Evolutionary conservation across 2,888 invertebrate species (phyloP).

Genomic region (Noctua janthe): DNA sequence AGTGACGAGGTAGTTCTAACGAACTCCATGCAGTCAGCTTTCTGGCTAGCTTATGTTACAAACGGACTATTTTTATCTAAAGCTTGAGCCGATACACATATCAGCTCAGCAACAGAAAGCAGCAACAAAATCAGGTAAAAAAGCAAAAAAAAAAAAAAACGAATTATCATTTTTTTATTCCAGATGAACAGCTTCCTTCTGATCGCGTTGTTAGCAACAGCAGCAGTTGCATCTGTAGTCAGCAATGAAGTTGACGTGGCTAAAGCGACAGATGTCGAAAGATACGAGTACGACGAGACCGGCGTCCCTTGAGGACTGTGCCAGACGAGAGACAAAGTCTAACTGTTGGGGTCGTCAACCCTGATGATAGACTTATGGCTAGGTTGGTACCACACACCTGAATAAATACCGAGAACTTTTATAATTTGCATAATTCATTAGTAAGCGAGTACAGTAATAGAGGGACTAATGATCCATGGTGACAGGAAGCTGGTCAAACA

Average conservation of each 20-base stretch:
- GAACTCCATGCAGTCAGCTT: background rate
- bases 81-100: background rate
- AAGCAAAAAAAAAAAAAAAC: background rate
- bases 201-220: slow-evolving; percentile 9
- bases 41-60: background rate
- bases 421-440: no score
- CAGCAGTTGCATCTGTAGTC: slow-evolving; percentile 13
- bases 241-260: background rate
- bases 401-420: background rate
- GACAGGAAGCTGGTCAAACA: no score
- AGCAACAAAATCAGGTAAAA: no score
- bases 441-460: no score
- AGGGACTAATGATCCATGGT: no score
- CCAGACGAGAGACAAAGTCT: slow-evolving; percentile 14
- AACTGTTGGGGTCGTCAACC: slow-evolving; percentile 10
- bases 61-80: background rate
- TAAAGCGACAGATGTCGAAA: background rate
- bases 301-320: slow-evolving; percentile 29
- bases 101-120: no score
- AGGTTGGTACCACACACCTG: slow-evolving; percentile 14
- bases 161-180: background rate
- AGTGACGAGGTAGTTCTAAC: background rate
- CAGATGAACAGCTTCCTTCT: slow-evolving; percentile 45
- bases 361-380: slow-evolving; percentile 22
- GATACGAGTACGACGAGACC: slow-evolving; percentile 13